Conservation (phyloP, 2,113 vertebrate species). For the Neolamprologus hecqui region DNA sequence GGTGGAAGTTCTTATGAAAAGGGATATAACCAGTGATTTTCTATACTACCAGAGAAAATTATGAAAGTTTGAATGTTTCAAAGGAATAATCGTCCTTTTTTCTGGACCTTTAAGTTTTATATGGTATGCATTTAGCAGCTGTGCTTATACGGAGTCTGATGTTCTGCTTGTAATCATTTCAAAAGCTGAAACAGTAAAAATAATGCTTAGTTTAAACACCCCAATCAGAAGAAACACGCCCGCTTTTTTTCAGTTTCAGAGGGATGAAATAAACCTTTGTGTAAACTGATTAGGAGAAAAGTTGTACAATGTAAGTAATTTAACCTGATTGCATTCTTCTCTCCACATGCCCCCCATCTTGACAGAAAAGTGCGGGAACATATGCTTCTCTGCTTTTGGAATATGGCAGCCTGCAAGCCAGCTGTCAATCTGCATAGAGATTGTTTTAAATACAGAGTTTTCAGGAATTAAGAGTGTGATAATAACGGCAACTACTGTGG, state of each 20-base stretch:
- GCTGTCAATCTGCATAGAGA: not conserved
- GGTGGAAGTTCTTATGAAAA: conserved; percentile 12
- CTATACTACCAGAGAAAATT: not conserved
- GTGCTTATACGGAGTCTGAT: not conserved
- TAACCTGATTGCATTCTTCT: not conserved
- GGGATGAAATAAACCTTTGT: not conserved
- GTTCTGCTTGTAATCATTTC: not conserved
- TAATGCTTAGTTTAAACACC: not conserved
- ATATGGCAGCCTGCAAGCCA: not conserved
- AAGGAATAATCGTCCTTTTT: conserved; percentile 2
- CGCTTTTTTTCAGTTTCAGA: not conserved
- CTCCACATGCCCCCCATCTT: not conserved
- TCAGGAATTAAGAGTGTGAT: not conserved
- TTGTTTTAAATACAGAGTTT: not conserved
- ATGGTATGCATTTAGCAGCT: not conserved
- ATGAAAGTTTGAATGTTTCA: conserved; percentile 30
- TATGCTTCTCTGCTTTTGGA: not conserved
- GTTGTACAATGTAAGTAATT: not conserved
- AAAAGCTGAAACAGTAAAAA: not conserved
- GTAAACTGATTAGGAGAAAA: not conserved
- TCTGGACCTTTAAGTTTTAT: conserved; percentile 1
- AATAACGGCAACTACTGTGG: not conserved
- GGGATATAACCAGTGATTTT: conserved; percentile 4
- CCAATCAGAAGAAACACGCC: not conserved
- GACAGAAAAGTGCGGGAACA: not conserved